Evolutionary conservation across 2,797 vertebrate genomes (phyloP), one percentile per base, ranked within the genome.

Genomic region (Decapterus maruadsi): DNA sequence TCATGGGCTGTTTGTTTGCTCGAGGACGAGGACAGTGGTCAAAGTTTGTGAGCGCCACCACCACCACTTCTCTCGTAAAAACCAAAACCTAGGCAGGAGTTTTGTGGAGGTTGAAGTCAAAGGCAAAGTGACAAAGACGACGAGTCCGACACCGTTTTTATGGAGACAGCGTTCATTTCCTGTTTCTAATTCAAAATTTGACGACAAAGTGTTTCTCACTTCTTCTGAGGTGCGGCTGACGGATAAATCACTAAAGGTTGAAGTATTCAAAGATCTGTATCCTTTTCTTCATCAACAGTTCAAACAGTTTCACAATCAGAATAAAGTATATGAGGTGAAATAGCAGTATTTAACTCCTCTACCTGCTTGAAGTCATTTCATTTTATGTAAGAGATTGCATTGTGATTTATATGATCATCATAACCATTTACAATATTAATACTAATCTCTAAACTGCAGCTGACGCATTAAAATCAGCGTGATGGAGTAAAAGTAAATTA

Each of bases 11-110:
- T 79, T 87, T 88, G 74, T 87, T 83, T 26, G 83, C 78, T 69
- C 36, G 68, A 82, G 87, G 86, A 87, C 58, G 34, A 85, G 80
- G 84, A 86, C 80, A 42, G 50, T 50, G 80, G 88, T 82, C 83
- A 77, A 77, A 85, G 85, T 84, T 81, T 82, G 68, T 1, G 73
- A 84, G 73, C 59, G 14, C 63, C 68, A 17, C 63, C 68, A 66
- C 61, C 71, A 26, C 26, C 26, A n/a, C n/a, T n/a, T 50, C 48
- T 16, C 42, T 20, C 56, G 36, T 68, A 75, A 81, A 89, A 73
- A 51, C 58, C n/a, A 75, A 77, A 45, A 78, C 51, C 59, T 75
- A 82, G 68, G 66, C 69, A 42, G 53, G 36, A 82, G 60, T 68
- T 83, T 78, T 64, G 73, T 77, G 55, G 63, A 88, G 81, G 89